Percentiles rank a stretch among this genome's conserved stretches.
Conservation (phyloP, 2,888 invertebrate genomes). For the Cryptosula pallasiana region DNA sequence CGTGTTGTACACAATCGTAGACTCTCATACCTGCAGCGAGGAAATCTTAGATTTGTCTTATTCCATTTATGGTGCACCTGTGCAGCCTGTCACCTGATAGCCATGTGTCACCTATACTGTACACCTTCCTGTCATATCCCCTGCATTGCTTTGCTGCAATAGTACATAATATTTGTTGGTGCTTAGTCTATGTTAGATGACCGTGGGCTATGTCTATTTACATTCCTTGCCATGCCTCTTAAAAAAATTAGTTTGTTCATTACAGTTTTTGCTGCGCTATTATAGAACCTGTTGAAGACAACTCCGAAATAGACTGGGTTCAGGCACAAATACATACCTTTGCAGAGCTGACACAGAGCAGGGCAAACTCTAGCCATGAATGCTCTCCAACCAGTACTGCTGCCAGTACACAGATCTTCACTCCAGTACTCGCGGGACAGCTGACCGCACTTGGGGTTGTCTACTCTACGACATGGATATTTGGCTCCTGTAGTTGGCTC, state of each 20-base stretch:
- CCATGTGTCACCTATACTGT: constrained; percentile 2
- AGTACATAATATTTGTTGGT: no score
- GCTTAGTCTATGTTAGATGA: no score
- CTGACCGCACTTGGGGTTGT: constrained; percentile 21
- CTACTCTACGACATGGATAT: not conserved
- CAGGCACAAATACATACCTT: not conserved
- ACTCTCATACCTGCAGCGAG: no score
- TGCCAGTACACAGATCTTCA: not conserved
- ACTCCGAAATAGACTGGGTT: no score
- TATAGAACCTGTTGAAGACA: no score
- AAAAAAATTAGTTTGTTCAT: no score
- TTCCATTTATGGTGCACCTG: not conserved
- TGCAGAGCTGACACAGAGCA: not conserved
- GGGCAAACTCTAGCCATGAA: not conserved
- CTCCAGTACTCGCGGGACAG: not conserved
- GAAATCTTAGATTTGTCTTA: not conserved
- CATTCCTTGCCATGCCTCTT: no score
- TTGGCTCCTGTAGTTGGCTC: not conserved
- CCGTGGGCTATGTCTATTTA: no score
- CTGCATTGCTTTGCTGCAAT: not conserved
- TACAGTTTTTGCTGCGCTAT: no score
- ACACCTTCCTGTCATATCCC: not conserved
- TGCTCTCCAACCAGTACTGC: not conserved
- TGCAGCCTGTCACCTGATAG: not conserved
- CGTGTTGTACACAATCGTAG: no score